A percentile compares a stretch with the other conserved stretches of the same genome.
phyloP scores from a whole-genome alignment of 2,113 vertebrate genomes.

The Sitta europaea region DNA sequence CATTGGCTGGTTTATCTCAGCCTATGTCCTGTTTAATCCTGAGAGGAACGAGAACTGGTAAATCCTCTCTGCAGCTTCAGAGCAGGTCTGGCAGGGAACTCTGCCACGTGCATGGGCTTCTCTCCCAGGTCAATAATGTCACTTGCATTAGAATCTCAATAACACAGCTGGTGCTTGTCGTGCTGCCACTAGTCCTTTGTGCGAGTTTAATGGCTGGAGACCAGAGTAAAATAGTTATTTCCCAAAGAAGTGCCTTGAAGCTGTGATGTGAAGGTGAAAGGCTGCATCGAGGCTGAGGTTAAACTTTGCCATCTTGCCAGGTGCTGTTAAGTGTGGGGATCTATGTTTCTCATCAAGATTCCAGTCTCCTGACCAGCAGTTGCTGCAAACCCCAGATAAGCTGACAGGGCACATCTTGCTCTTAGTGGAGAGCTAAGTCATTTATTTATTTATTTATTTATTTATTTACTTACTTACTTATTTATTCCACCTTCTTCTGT shows the following conservation, averaged over 20 bases:
- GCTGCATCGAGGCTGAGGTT: neutral
- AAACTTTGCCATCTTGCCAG: neutral
- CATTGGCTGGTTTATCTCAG: neutral
- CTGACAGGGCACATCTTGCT: neutral
- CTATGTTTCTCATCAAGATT: neutral
- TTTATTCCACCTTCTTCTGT: neutral
- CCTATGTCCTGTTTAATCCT: neutral
- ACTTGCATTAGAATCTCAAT: neutral
- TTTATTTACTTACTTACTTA: too few species aligned
- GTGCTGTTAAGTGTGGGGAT: neutral
- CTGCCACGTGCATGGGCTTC: fast-evolving
- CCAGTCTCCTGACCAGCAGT: neutral
- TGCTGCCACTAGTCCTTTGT: neutral
- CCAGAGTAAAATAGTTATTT: neutral
- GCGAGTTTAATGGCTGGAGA: neutral
- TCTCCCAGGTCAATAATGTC: neutral
- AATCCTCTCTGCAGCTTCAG: neutral
- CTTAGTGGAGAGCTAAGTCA: neutral
- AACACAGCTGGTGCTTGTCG: neutral
- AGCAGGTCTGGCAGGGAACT: neutral
- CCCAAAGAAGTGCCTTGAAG: neutral
- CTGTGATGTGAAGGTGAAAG: neutral
- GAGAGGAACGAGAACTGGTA: neutral
- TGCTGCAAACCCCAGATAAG: neutral
- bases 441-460: too few species aligned